Conservation (phyloP, 2,888 invertebrate genomes). For the Anarsia innoxiella region DNA sequence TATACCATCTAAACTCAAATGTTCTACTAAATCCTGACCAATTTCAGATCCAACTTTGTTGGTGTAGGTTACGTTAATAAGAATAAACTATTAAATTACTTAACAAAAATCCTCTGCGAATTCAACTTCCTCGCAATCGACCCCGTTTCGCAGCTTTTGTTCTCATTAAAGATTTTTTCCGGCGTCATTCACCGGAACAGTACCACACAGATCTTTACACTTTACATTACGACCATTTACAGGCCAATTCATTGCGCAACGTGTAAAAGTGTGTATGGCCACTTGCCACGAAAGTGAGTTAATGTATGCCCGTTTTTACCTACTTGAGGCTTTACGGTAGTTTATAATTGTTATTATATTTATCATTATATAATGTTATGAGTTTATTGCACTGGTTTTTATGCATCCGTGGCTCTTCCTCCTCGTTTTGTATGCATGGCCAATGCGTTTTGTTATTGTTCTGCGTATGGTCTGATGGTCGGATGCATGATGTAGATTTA, state of each 20-base stretch:
- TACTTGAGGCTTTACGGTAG: conserved; percentile 9
- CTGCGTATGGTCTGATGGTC: not conserved
- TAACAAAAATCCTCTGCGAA: too few relatives aligned
- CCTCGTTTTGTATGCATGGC: conserved; percentile 17
- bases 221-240: conserved; percentile 29
- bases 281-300: conserved; percentile 60
- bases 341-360: conserved; percentile 10
- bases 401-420: conserved; percentile 26
- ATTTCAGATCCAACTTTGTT: too few relatives aligned
- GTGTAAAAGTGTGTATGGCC: conserved; percentile 49
- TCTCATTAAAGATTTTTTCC: too few relatives aligned
- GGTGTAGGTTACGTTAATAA: too few relatives aligned
- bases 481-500: not conserved
- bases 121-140: too few relatives aligned
- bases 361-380: conserved; percentile 17
- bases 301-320: conserved; percentile 36
- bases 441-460: conserved; percentile 2
- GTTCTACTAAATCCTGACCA: too few relatives aligned
- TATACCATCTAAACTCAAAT: too few relatives aligned
- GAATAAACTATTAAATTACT: too few relatives aligned
- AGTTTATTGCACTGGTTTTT: conserved; percentile 20
- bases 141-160: too few relatives aligned
- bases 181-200: conserved; percentile 32
- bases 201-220: not conserved
- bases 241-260: conserved; percentile 38